Conservation (phyloP, 2,797 vertebrate genomes). For the Pangasius krempfi region DNA sequence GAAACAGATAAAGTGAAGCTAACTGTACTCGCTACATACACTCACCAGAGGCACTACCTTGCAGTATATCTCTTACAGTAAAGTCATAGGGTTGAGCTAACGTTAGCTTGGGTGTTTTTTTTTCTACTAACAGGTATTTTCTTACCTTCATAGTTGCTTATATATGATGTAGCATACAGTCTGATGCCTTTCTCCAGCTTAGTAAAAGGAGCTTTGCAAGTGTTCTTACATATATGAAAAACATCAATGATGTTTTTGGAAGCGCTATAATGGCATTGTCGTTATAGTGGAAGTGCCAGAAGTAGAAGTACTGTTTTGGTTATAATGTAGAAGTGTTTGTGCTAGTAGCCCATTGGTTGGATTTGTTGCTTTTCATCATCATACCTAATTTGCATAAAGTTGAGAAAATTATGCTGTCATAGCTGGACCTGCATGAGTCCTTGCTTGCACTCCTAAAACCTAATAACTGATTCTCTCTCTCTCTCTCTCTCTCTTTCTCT, state of each 20-base stretch:
- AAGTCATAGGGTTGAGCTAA: background rate
- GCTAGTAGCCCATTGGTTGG: background rate
- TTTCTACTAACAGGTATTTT: background rate
- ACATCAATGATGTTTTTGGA: background rate
- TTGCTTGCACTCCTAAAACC: background rate
- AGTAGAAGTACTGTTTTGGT: background rate
- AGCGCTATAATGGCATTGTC: background rate
- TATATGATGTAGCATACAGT: background rate
- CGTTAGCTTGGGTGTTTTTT: background rate
- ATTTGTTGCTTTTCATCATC: background rate
- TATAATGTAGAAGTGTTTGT: background rate
- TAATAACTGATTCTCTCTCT: background rate
- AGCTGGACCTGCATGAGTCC: background rate
- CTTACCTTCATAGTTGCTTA: background rate
- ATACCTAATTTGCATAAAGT: background rate
- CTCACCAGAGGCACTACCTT: too few species aligned
- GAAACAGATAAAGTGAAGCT: too few species aligned
- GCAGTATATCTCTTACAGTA: background rate
- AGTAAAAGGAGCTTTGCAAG: background rate
- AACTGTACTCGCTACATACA: too few species aligned
- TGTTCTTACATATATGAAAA: background rate
- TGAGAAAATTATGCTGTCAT: background rate
- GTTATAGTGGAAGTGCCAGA: background rate
- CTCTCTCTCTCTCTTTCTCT: background rate
- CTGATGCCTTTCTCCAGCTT: background rate